phyloP scores from a whole-genome alignment of 2,113 vertebrate species.

The Muntiacus muntjak region DNA sequence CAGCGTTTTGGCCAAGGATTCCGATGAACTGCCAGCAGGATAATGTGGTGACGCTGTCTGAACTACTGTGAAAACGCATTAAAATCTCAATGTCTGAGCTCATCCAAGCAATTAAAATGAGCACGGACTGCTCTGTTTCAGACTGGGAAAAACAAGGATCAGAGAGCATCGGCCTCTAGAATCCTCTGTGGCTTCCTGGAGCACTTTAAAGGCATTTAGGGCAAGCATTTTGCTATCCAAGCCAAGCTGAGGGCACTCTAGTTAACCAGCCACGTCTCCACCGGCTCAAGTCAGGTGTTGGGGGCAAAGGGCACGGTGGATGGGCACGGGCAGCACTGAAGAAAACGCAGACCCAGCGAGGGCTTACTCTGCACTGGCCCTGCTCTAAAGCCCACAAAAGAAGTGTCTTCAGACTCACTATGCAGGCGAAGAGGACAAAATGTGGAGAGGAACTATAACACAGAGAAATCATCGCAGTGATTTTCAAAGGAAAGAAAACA shows the following conservation, averaged over 20 bases:
- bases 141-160: neutral
- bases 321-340: neutral
- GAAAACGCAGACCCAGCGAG: neutral
- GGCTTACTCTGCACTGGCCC: neutral
- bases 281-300: neutral
- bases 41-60: conserved; percentile 43
- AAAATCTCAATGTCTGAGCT: conserved; percentile 41
- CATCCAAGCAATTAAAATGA: conserved; percentile 64
- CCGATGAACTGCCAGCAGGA: conserved; percentile 47
- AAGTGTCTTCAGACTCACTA: neutral
- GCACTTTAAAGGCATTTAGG: conserved; percentile 70
- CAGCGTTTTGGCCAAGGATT: conserved; percentile 42
- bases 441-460: fast-evolving
- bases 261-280: conserved; percentile 64
- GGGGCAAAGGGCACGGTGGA: neutral
- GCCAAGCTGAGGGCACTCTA: conserved; percentile 49
- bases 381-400: neutral
- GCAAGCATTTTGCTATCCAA: conserved; percentile 70
- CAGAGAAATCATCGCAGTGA: fast-evolving
- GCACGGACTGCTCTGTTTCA: conserved; percentile 34
- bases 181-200: conserved; percentile 52
- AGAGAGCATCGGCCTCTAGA: neutral
- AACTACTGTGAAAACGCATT: conserved; percentile 65
- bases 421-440: neutral
- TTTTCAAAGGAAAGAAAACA: neutral